A percentile compares a stretch with the other conserved stretches of the same genome.
phyloP scores from a whole-genome alignment of 2,888 invertebrate genomes.

The Drosophila bunnanda region DNA sequence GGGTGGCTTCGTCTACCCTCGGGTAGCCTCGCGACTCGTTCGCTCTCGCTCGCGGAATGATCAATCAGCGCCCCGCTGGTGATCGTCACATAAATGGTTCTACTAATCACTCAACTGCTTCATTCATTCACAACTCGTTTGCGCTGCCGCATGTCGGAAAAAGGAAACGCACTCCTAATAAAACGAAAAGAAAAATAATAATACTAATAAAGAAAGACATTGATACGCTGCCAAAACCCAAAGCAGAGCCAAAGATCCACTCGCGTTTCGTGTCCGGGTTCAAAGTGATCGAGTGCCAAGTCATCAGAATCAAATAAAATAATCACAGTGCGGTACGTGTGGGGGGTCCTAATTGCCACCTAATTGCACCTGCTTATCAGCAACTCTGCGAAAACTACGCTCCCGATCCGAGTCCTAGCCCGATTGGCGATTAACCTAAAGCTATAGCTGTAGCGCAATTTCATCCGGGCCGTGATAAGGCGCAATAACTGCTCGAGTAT shows the following conservation, averaged over 20 bases:
- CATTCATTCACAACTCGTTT: constrained; percentile 80
- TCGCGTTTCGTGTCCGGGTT: constrained; percentile 71
- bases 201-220: constrained; percentile 9
- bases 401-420: constrained; percentile 10
- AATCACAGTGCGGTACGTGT: constrained; percentile 46
- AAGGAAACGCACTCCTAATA: constrained; percentile 13
- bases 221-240: constrained; percentile 8
- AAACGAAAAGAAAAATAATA: constrained; percentile 2
- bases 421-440: constrained; percentile 19
- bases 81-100: constrained; percentile 68
- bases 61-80: constrained; percentile 56
- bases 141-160: constrained; percentile 53
- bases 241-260: constrained; percentile 20
- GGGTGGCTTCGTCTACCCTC: neutral
- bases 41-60: constrained; percentile 43
- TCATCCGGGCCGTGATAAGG: constrained; percentile 49
- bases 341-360: constrained; percentile 41
- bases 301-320: constrained; percentile 28
- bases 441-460: constrained; percentile 52
- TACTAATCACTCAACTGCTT: constrained; percentile 60
- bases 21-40: constrained; percentile 7
- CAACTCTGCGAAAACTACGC: constrained; percentile 19
- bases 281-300: constrained; percentile 44
- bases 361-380: constrained; percentile 45
- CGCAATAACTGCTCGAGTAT: constrained; percentile 22